Conservation (phyloP, 2,113 vertebrate species). For the Pachypanchax playfairii region DNA sequence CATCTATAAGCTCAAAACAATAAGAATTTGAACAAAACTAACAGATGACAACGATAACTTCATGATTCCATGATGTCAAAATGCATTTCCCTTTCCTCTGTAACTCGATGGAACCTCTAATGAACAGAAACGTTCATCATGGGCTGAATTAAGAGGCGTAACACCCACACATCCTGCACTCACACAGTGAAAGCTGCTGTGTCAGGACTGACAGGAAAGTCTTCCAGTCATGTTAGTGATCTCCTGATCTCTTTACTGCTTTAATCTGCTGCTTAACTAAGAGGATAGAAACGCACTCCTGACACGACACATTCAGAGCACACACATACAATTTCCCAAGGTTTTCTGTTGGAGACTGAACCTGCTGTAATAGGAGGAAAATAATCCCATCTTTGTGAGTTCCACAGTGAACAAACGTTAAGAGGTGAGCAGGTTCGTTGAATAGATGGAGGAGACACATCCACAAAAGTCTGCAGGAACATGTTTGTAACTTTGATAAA, state of each 20-base stretch:
- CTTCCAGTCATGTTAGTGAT: conserved; percentile 58
- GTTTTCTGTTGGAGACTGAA: conserved; percentile 24
- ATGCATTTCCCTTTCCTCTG: background rate
- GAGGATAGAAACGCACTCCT: conserved; percentile 57
- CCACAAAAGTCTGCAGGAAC: background rate
- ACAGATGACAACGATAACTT: background rate
- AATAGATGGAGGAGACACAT: background rate
- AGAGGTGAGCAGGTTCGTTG: background rate
- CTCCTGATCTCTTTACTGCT: conserved; percentile 73
- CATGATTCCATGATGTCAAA: background rate
- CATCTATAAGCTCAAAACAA: too few species aligned
- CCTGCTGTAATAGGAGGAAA: conserved; percentile 12
- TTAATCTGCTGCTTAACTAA: conserved; percentile 78
- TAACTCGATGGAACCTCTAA: background rate
- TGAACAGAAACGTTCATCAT: conserved; percentile 6
- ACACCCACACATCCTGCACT: conserved; percentile 10
- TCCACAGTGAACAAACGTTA: background rate
- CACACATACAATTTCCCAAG: conserved; percentile 10
- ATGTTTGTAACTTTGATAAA: too few species aligned
- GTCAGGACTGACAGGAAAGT: conserved; percentile 57
- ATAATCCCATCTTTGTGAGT: conserved; percentile 13
- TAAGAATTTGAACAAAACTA: too few species aligned
- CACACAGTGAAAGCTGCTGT: conserved; percentile 44
- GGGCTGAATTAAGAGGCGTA: background rate
- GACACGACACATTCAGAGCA: conserved; percentile 51